Evolutionary conservation across 2,888 invertebrate species (phyloP).

Genomic region (Macropis europaea): DNA sequence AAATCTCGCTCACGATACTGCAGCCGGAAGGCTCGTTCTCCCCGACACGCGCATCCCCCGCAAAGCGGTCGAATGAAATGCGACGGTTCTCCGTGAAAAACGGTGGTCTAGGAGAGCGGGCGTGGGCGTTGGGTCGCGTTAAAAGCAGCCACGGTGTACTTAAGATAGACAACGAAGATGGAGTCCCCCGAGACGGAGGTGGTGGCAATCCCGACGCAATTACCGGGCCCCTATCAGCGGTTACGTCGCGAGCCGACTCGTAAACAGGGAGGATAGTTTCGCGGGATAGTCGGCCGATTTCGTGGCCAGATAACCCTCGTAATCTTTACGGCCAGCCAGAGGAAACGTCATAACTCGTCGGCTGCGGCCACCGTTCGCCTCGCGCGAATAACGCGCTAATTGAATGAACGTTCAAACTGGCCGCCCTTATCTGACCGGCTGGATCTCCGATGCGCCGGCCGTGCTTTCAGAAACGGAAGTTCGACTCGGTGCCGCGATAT

Average conservation of each 20-base stretch:
- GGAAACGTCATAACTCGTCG: constrained; percentile 65
- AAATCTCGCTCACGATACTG: too few species aligned
- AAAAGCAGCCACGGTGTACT: constrained; percentile 7
- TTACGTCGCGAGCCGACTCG: constrained; percentile 52
- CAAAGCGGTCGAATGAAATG: too few species aligned
- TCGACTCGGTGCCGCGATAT: too few species aligned
- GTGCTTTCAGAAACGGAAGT: too few species aligned
- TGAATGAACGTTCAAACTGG: constrained; percentile 33
- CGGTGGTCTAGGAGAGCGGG: too few species aligned
- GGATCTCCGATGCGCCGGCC: constrained; percentile 15
- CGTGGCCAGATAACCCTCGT: constrained; percentile 55
- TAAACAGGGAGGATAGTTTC: constrained; percentile 55
- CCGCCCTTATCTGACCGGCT: constrained; percentile 13
- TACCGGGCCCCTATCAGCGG: constrained; percentile 53
- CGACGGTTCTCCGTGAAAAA: too few species aligned
- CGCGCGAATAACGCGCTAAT: constrained; percentile 45
- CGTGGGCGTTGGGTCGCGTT: constrained; percentile 13
- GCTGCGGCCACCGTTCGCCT: constrained; percentile 46
- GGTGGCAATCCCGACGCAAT: constrained; percentile 55
- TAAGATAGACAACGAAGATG: constrained; percentile 11
- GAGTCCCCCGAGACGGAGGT: constrained; percentile 8
- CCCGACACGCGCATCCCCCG: too few species aligned
- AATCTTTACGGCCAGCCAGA: constrained; percentile 58
- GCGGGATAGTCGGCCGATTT: constrained; percentile 65
- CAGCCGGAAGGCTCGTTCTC: too few species aligned